phyloP scores from a whole-genome alignment of 1,140 invertebrate genomes.

The Brachionus plicatilis region DNA sequence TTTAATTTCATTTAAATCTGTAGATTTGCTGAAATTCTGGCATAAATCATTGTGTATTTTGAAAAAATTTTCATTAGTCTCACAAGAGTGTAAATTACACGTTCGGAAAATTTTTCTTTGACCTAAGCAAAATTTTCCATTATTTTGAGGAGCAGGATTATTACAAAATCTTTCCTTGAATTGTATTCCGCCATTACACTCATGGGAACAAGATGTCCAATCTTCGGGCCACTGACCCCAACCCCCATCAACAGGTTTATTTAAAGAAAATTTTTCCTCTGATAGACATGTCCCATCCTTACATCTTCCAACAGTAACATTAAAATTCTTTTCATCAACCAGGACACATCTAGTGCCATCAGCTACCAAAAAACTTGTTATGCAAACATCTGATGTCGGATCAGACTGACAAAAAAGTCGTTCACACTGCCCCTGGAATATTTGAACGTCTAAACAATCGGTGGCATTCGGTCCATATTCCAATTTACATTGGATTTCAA shows the following conservation, averaged over 20 bases:
- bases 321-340: neutral
- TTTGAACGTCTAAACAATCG: neutral
- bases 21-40: neutral
- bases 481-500: neutral
- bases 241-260: neutral
- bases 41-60: neutral
- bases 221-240: constrained; percentile 21
- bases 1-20: neutral
- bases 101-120: constrained; percentile 67
- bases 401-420: neutral
- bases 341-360: neutral
- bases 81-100: constrained; percentile 55
- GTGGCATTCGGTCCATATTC: neutral
- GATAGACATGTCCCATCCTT: constrained; percentile 71
- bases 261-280: constrained; percentile 47
- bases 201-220: neutral
- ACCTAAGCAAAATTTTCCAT: constrained; percentile 72
- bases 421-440: neutral
- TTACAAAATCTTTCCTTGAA: neutral
- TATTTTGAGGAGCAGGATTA: constrained; percentile 56
- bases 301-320: constrained; percentile 63
- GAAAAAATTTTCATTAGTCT: neutral
- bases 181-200: constrained; percentile 34
- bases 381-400: neutral
- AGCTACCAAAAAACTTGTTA: neutral